These are phyloP conservation scores for Oreochromis niloticus DNA, from an alignment of 2,113 vertebrate species.

Conservation along the genomic window DNA sequence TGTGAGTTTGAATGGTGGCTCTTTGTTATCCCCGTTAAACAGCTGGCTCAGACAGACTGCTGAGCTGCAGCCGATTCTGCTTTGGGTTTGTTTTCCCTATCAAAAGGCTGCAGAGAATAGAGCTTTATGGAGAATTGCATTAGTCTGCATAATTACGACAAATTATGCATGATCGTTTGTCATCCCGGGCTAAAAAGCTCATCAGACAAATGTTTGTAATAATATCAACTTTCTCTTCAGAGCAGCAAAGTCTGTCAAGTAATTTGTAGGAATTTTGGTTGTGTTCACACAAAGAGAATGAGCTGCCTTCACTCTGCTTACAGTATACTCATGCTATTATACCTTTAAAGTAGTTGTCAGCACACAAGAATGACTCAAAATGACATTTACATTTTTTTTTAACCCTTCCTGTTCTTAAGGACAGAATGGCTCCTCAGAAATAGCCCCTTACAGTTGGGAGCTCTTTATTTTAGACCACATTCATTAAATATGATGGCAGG, in stretches of 20 bases:
- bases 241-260: constrained; percentile 11
- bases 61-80: constrained; percentile 13
- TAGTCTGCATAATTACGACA: constrained; percentile 63
- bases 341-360: not conserved
- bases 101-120: constrained; percentile 50
- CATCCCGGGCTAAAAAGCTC: constrained; percentile 47
- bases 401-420: not conserved
- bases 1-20: constrained; percentile 5
- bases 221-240: constrained; percentile 14
- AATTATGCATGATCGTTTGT: constrained; percentile 59
- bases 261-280: not conserved
- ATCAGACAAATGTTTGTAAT: constrained; percentile 58
- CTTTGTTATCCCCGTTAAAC: constrained; percentile 42
- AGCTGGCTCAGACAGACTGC: constrained; percentile 38
- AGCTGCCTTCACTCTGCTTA: not conserved
- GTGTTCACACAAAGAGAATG: not conserved
- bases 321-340: not conserved
- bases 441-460: not conserved
- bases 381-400: not conserved
- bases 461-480: not conserved
- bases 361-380: not conserved
- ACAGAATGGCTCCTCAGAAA: not conserved
- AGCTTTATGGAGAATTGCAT: constrained; percentile 39
- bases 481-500: constrained; percentile 26
- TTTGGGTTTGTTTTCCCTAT: constrained; percentile 53